A percentile compares a stretch with the other conserved stretches of the same genome.
Evolutionary conservation across 2,888 invertebrate genomes (phyloP).

Genomic region (Drosophila lacicola): DNA sequence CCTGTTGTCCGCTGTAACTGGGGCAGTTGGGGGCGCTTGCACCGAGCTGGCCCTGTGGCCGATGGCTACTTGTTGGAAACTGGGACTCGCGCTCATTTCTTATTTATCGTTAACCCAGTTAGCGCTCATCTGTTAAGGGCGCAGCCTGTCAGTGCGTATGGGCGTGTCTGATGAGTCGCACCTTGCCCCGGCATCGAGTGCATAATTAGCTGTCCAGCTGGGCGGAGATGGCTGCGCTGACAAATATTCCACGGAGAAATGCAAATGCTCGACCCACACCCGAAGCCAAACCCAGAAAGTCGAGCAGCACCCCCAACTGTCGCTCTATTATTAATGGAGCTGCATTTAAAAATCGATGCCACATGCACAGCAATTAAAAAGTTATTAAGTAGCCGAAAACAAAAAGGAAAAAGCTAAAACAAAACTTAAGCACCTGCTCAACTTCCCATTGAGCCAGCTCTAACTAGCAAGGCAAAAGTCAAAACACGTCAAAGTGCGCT

Average conservation of each 20-base stretch:
- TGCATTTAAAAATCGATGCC: conserved; percentile 51
- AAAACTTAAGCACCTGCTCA: conserved; percentile 27
- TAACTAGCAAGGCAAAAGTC: no score
- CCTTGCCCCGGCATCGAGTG: conserved; percentile 32
- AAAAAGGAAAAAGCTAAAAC: background rate
- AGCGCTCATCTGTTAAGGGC: conserved; percentile 43
- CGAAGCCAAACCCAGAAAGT: no score
- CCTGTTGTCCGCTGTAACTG: conserved; percentile 64
- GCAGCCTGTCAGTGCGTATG: conserved; percentile 25
- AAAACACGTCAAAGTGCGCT: no score
- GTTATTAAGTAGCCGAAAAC: conserved; percentile 30
- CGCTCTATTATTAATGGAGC: conserved; percentile 30
- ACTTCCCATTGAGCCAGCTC: conserved; percentile 15
- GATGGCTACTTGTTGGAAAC: conserved; percentile 59
- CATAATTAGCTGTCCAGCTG: conserved; percentile 42
- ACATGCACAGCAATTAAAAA: conserved; percentile 56
- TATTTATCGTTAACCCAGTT: conserved; percentile 79
- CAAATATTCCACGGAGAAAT: conserved; percentile 13
- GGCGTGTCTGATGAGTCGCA: conserved; percentile 47
- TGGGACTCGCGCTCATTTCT: conserved; percentile 74
- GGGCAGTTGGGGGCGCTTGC: conserved; percentile 70
- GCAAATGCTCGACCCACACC: background rate
- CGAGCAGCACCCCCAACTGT: background rate
- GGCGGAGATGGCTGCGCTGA: background rate
- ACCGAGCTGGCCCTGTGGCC: conserved; percentile 68